Base-by-base conservation (phyloP, 2,797 vertebrate species). In the Enteromius thamalakanensis region DNA sequence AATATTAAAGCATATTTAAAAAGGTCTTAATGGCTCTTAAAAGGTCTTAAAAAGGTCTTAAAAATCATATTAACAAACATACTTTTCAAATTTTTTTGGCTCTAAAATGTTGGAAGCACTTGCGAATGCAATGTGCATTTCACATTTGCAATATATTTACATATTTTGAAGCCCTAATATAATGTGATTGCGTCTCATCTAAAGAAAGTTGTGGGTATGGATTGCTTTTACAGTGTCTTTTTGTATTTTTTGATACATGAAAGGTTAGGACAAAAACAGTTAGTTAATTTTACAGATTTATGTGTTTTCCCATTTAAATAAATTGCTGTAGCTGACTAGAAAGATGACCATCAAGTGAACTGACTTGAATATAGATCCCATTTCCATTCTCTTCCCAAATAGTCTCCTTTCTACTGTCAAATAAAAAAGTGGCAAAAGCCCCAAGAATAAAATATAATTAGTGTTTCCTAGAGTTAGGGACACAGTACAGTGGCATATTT, bases 371-470 rank as follows among this genome's bases (percentile, higher is more conserved):
- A n/a, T 23, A 62, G 34, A 45, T 62, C 15, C 69, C 26, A 15
- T 17, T 64, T 64, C 26, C 26, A 32, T 72, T 72, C 8, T 47
- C 26, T 51, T 17, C 37, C 29, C 12, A 67, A 17, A 67, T 10
- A 17, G 60, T 72, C 15, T 49, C 26, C 45, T 72, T 17, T 72
- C 49, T 80, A 55, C 2, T 42, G 14, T 80, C 49, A 51, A 55
- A 49, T 51, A 71, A 71, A 80, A 80, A 79, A 40, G 2, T 76
- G 21, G 32, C 21, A 58, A 32, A 45, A 68, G 14, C 29, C 62
- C 12, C 19, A 34, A 17, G 9, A 60, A 21, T 37, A 40, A 76
- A 42, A 51, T 51, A 72, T 12, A 37, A 55, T 23, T 34, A 62
- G 26, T 29, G 17, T 58, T 80, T 70, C 23, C 29, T 21, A 58